Percentiles rank a stretch among this genome's conserved stretches.
Evolutionary conservation across 2,113 vertebrate species (phyloP).

Genomic region (Poecile atricapillus): DNA sequence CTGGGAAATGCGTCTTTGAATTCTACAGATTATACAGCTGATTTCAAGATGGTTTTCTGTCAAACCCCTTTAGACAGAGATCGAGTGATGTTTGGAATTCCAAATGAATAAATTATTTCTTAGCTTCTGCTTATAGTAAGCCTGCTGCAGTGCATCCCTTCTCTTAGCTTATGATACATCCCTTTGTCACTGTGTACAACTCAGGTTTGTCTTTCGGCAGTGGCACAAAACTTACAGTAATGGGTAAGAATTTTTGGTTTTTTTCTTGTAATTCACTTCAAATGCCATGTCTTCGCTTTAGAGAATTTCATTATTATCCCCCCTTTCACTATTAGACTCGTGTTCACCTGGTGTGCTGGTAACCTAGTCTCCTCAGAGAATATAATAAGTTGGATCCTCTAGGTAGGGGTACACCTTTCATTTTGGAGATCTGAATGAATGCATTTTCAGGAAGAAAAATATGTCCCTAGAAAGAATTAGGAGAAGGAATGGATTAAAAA

Average conservation of each 20-base stretch:
- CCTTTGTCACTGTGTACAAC: not conserved
- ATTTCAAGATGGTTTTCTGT: not conserved
- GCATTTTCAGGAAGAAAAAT: not conserved
- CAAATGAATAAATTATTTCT: not conserved
- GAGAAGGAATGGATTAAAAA: not conserved
- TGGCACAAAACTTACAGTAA: slow-evolving; percentile 79
- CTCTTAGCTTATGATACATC: not conserved
- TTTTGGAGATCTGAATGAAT: not conserved
- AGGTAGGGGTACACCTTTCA: not conserved
- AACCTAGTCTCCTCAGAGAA: slow-evolving; percentile 46
- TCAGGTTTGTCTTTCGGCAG: slow-evolving; percentile 60
- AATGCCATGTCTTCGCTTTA: not conserved
- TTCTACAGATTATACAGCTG: not conserved
- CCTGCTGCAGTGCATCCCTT: not conserved
- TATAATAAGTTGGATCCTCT: slow-evolving; percentile 43
- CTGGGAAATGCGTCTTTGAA: not conserved
- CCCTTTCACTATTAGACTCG: not conserved
- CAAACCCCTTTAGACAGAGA: not conserved
- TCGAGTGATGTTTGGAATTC: not conserved
- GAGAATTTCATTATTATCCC: not conserved
- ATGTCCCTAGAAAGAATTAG: not conserved
- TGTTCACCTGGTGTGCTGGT: not conserved
- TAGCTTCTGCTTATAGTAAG: not conserved
- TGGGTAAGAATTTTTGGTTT: slow-evolving; percentile 70
- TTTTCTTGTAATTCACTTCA: not conserved